Evolutionary conservation across 2,113 vertebrate genomes (phyloP), one percentile per base, ranked within the genome.

Genomic region (Piprites chloris): DNA sequence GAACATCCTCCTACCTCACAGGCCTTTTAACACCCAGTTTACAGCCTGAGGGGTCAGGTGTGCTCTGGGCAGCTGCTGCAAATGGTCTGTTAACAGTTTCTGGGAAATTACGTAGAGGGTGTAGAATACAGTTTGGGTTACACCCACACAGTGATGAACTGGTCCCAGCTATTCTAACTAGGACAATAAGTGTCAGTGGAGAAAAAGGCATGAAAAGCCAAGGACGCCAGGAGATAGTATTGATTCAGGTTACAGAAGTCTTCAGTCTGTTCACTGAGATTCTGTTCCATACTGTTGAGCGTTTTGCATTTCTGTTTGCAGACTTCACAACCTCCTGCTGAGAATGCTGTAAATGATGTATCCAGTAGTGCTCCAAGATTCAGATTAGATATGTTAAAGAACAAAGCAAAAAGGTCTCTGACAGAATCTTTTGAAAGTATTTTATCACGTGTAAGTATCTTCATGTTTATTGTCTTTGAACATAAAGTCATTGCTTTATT

Each of bases 391-490:
- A 98, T 98, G 96, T 97, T 99, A 75, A 99, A 98, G 96, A 99
- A 97, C 89, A 98, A 99, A 97, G 99, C 98, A 3, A 99, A 99
- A 91, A 98, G 98, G 58, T 99, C 99, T 47, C 97, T 99, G 62
- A 99, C 99, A 0, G 99, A 99, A 90, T 99, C 99, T 10, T 95
- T 99, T 88, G 99, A 99, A 97, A 99, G 98, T 71, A 99, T 99
- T 97, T 96, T 96, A 52, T 97, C 94, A 35, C 97, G 98, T 91
- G 98, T 98, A 96, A 97, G 98, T 96, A 85, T 56, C 28, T 41
- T 80, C 20, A 30, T 56, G 58, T 55, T 82, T 91, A 58, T 78
- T 74, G 9, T 33, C 41, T 81, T 53, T 81, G 47, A 88, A 28
- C 30, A 39, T 76, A 69, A 53, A 74, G 33, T 35, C 9, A 20